These are phyloP conservation scores for Erebia aethiops DNA, from an alignment of 2,888 invertebrate species.

Conservation along the genomic window DNA sequence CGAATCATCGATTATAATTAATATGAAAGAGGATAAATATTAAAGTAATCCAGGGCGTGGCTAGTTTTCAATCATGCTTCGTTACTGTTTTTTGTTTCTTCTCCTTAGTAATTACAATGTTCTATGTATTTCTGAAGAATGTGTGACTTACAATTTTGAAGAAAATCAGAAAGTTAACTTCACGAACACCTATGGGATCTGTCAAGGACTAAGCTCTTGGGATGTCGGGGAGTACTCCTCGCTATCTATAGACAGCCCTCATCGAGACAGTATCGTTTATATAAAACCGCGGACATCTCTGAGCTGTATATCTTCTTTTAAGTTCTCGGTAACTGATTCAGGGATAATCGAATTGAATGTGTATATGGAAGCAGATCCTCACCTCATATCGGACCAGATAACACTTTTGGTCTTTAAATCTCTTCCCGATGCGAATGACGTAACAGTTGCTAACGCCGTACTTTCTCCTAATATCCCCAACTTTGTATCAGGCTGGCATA, in stretches of 20 bases:
- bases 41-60: constrained; percentile 35
- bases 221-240: constrained; percentile 47
- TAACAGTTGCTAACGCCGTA: constrained; percentile 37
- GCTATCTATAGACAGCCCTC: constrained; percentile 44
- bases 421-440: constrained; percentile 34
- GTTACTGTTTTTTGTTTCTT: constrained; percentile 27
- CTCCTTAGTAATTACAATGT: constrained; percentile 30
- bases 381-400: constrained; percentile 33
- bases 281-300: constrained; percentile 47
- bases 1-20: not conserved
- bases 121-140: constrained; percentile 39
- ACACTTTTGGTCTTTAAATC: constrained; percentile 46
- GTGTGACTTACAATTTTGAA: constrained; percentile 56
- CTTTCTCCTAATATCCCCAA: constrained; percentile 31
- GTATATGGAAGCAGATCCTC: constrained; percentile 45
- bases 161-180: constrained; percentile 47
- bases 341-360: constrained; percentile 53
- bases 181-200: constrained; percentile 44
- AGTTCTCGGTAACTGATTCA: constrained; percentile 49
- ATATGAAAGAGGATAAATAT: constrained; percentile 9
- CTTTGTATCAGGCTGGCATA: constrained; percentile 49
- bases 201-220: constrained; percentile 49
- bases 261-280: constrained; percentile 47
- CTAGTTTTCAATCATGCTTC: constrained; percentile 14
- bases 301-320: constrained; percentile 54